Base-by-base conservation (phyloP, 2,113 vertebrate genomes). In the Grantiella picta region DNA sequence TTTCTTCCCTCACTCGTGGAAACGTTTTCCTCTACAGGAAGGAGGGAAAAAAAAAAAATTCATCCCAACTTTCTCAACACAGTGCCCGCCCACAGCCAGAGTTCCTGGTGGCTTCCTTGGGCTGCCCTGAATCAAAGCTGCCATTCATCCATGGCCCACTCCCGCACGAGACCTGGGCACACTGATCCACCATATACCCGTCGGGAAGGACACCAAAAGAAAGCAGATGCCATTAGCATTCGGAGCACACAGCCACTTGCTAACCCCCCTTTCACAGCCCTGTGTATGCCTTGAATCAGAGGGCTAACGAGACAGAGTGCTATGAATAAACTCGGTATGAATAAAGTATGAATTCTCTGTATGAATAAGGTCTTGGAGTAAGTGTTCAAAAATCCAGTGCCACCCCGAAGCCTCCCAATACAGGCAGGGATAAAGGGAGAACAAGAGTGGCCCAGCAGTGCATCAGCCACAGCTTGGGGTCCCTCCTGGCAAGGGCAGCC, bases 201-300 rank as follows among this genome's bases (percentile, higher is more conserved):
- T 90, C 2, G 2, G 69, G 94, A 94, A 86, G 76, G 94, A 89
- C 92, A 96, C 45, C 92, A 86, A 90, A 90, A 95, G 78, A 97
- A 96, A 96, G 95, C 88, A 81, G 82, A 80, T 95, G 92, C 89
- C 73, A 97, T 96, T 96, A 97, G 94, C 94, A 97, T 96, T 93
- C 95, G 6, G 76, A 82, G 92, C 94, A 96, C 93, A 93, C 86
- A 35, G 22, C 64, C 93, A 92, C 93, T 97, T 65, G 86, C 90
- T 96, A 95, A 96, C 90, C 95, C 95, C 96, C 94, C 95, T 96
- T 97, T 96, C 95, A 96, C 4, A 92, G 96, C 92, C 93, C 47
- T 95, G 92, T 95, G 93, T 81, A 87, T 86, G 94, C 88, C 92
- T 56, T 96, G 92, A 96, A 96, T 94, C 90, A 60, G 75, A 96